Evolutionary conservation across 2,888 invertebrate genomes (phyloP).

Genomic region (Dicyrtoma fusca): DNA sequence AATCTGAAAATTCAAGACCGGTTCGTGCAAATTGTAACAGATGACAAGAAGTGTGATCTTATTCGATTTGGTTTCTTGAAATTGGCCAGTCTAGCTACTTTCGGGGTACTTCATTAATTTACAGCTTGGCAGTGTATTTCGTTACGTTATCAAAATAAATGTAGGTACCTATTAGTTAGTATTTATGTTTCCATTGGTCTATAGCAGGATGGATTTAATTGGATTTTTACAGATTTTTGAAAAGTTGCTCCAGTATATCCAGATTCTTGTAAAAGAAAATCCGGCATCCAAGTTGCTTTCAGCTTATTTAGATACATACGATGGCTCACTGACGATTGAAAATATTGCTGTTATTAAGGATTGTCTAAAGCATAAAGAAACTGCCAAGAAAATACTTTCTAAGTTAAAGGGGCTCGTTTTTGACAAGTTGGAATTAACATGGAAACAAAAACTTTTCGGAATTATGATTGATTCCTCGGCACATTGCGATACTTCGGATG

Average conservation of each 20-base stretch:
- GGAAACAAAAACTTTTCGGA: slow-evolving; percentile 45
- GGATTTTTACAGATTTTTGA: slow-evolving; percentile 41
- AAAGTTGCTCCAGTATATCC: slow-evolving; percentile 41
- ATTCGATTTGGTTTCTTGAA: slow-evolving; percentile 20
- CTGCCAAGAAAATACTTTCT: slow-evolving; percentile 43
- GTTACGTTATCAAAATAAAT: no score
- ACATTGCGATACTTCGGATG: slow-evolving; percentile 52
- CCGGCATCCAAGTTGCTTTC: slow-evolving; percentile 44
- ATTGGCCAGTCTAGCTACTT: background rate
- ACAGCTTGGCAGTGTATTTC: no score
- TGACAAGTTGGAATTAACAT: slow-evolving; percentile 22
- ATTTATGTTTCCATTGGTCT: no score
- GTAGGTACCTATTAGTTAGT: no score
- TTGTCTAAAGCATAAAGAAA: slow-evolving; percentile 38
- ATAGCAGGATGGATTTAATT: no score
- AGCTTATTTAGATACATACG: slow-evolving; percentile 48
- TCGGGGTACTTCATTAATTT: no score
- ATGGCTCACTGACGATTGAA: slow-evolving; percentile 42
- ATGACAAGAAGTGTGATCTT: slow-evolving; percentile 10
- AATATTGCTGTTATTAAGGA: slow-evolving; percentile 36
- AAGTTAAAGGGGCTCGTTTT: slow-evolving; percentile 45
- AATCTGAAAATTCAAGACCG: slow-evolving; percentile 18
- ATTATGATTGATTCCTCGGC: slow-evolving; percentile 48
- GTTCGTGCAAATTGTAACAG: slow-evolving; percentile 20
- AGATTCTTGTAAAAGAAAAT: slow-evolving; percentile 39